phyloP scores from a whole-genome alignment of 1,140 invertebrate species.

The Cardiocondyla obscurior region DNA sequence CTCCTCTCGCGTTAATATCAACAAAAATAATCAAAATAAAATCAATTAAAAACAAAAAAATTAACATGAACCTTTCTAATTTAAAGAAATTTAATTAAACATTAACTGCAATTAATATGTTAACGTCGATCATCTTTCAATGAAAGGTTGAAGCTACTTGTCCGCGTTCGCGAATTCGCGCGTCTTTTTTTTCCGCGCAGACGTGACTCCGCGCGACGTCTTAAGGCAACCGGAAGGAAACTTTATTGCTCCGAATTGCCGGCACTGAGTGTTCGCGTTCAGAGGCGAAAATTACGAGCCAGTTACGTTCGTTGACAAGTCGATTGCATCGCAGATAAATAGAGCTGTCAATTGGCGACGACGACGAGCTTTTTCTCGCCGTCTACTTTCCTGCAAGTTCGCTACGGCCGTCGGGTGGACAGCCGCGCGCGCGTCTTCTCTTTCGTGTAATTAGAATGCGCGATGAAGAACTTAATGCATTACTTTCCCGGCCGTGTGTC shows the following conservation, averaged over 20 bases:
- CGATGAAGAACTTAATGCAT: constrained; percentile 29
- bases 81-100: not conserved
- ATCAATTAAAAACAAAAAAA: too few species aligned
- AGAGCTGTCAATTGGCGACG: constrained; percentile 41
- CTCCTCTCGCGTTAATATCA: not conserved
- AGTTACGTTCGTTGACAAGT: constrained; percentile 44
- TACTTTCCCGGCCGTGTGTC: constrained; percentile 27
- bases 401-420: constrained; percentile 3
- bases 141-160: not conserved
- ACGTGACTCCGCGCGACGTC: constrained; percentile 29
- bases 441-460: constrained; percentile 33
- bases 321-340: constrained; percentile 48
- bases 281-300: constrained; percentile 51
- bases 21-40: not conserved
- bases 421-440: not conserved
- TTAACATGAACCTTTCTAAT: too few species aligned
- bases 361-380: constrained; percentile 30
- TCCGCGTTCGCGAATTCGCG: not conserved
- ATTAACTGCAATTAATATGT: not conserved
- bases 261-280: constrained; percentile 40
- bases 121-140: not conserved
- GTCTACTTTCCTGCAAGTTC: constrained; percentile 23
- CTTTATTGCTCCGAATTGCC: constrained; percentile 49
- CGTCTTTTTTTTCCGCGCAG: not conserved
- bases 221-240: constrained; percentile 32